Evolutionary conservation across 2,113 vertebrate species (phyloP), one percentile per base, ranked within the genome.

Genomic region (Candoia aspera): DNA sequence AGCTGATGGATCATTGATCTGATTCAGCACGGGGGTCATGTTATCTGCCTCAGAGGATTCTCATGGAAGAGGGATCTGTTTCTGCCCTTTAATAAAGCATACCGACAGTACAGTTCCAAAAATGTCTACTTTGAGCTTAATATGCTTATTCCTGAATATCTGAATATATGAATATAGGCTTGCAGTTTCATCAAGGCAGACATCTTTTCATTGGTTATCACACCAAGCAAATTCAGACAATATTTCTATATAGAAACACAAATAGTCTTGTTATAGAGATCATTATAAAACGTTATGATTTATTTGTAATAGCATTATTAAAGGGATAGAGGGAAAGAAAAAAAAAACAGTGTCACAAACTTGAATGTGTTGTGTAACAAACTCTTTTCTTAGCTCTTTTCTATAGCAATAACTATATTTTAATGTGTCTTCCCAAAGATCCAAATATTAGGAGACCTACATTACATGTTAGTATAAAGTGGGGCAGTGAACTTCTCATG

Each of bases 271-370:
- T 97, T 94, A 90, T 10, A 86, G 87, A 96, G 88, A 96, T 95
- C 93, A 96, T 96, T 97, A 96, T 94, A 94, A 96, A 96, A 94
- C 93, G 94, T 96, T 95, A 96, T 94, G 54, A 17, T 55, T 59
- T 88, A 33, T 92, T 91, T 92, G 92, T 91, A 96, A 96, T 91
- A 84, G 92, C 93, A 93, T 90, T 94, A 94, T 92, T 87, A 91
- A 94, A 96, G 94, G 90, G 94, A 94, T 92, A 93, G 94, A 96
- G 94, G 94, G 12, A 33, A 29, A 13, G 8, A n/a, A 96, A 95
- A 46, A 93, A 95, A 95, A 97, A 96, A 95, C 90, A 96, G 59
- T 92, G 89, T 90, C 68, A 87, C 93, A 94, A 94, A 96, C 92
- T 91, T 57, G 87, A 96, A 88, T 88, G 29, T 0, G 0, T 93